Base-by-base conservation (phyloP, 2,888 invertebrate species). In the Amorpha juglandis region DNA sequence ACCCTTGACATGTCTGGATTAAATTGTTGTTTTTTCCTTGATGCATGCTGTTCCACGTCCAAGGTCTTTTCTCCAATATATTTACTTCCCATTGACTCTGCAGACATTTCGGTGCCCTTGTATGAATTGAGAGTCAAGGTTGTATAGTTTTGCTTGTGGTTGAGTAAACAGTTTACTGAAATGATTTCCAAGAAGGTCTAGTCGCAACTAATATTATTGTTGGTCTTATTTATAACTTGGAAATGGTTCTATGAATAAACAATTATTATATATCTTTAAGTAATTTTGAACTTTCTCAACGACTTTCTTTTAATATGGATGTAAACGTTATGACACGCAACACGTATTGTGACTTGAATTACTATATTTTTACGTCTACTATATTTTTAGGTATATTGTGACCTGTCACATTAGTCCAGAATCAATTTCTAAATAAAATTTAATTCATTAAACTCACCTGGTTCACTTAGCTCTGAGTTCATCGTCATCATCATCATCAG, bases 1-100 rank as follows among this genome's bases (percentile, higher is more conserved):
- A 64, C 45, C 64, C 64, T 52, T 53, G 64, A 64, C 64, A 64
- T 47, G 55, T 64, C 64, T 55, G 47, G 64, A 64, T 58, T 48
- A 64, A 53, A 52, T 58, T 47, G 58, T 64, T 64, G 53, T 27
- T 64, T 64, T 53, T 64, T 63, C 35, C 63, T 16, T 48, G 38
- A 47, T 16, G 16, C 38, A 55, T 35, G 35, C 55, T 21, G 19
- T 51, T 55, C 27, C 4, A 1, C 27, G 27, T 55, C 4, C 35
- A 55, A 38, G 55, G 55, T 55, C 55, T 35, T 19, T 51, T 55
- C 8, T 35, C 35, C 35, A 9, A 55, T 4, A 4, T 38, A 55
- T 48, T 48, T 16, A 48, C 6, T 48, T 16, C 48, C 16, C 16
- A 48, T 16, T 48, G 48, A n/a, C 6, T 48, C 48, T 27, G 27